These are phyloP conservation scores for Anabacerthia variegaticeps DNA, from an alignment of 2,797 vertebrate genomes.

Conservation along the genomic window DNA sequence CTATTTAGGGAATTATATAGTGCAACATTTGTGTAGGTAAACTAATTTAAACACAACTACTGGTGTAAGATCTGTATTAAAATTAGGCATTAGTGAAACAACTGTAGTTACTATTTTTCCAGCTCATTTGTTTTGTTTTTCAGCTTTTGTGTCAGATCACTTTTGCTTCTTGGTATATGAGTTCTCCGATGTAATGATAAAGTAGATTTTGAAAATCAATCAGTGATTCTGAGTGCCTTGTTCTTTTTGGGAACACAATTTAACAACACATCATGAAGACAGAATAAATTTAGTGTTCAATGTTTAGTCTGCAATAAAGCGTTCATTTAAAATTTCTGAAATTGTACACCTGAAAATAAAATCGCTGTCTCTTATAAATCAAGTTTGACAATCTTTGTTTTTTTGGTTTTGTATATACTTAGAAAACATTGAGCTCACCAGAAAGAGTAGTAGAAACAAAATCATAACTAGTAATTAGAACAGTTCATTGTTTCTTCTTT, in stretches of 20 bases:
- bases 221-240: background rate
- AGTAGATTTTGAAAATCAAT: background rate
- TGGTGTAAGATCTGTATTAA: background rate
- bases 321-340: background rate
- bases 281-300: background rate
- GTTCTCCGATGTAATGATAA: background rate
- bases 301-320: background rate
- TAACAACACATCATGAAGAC: background rate
- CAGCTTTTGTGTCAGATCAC: background rate
- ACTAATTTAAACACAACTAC: background rate
- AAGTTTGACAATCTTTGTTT: background rate
- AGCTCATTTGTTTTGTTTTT: background rate
- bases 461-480: background rate
- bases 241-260: background rate
- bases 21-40: background rate
- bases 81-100: background rate
- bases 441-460: background rate
- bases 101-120: background rate
- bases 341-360: background rate
- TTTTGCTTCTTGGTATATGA: background rate
- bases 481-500: background rate
- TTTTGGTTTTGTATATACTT: background rate
- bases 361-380: background rate
- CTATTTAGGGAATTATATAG: background rate
- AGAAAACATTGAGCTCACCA: background rate